Percentiles rank a stretch among this genome's conserved stretches.
Conservation (phyloP, 2,113 vertebrate genomes). For the Psophia crepitans region DNA sequence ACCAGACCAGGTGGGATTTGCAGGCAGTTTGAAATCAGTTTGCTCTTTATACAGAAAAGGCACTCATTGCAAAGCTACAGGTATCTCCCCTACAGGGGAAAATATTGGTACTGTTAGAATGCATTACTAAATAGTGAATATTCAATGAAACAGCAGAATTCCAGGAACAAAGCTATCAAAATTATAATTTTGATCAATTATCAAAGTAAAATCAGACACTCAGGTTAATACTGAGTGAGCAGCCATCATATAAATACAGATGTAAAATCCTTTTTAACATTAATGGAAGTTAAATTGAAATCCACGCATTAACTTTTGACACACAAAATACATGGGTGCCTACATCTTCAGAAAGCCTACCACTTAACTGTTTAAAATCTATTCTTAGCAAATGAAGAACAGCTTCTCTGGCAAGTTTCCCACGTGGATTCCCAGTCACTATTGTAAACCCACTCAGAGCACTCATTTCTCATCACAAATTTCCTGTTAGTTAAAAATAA, state of each 20-base stretch:
- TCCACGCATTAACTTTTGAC: neutral
- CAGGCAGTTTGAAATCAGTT: neutral
- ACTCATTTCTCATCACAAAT: neutral
- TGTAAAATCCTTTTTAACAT: neutral
- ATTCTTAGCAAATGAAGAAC: slow-evolving; percentile 27
- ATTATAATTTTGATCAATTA: neutral
- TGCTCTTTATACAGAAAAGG: neutral
- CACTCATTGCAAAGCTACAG: neutral
- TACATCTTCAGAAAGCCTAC: neutral
- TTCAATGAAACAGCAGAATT: neutral
- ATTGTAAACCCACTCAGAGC: neutral
- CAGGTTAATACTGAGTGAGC: neutral
- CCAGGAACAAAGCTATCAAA: neutral
- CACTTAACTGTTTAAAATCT: neutral
- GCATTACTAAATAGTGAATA: neutral
- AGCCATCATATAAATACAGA: neutral
- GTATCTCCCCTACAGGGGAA: neutral
- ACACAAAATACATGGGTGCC: neutral
- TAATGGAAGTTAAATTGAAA: neutral
- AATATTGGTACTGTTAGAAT: neutral
- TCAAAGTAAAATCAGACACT: neutral
- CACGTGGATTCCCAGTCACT: neutral
- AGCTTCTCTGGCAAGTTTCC: slow-evolving; percentile 10
- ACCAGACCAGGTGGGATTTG: neutral
- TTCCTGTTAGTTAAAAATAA: neutral